phyloP scores from a whole-genome alignment of 1,140 invertebrate species.

The Drosophila tropicalis region DNA sequence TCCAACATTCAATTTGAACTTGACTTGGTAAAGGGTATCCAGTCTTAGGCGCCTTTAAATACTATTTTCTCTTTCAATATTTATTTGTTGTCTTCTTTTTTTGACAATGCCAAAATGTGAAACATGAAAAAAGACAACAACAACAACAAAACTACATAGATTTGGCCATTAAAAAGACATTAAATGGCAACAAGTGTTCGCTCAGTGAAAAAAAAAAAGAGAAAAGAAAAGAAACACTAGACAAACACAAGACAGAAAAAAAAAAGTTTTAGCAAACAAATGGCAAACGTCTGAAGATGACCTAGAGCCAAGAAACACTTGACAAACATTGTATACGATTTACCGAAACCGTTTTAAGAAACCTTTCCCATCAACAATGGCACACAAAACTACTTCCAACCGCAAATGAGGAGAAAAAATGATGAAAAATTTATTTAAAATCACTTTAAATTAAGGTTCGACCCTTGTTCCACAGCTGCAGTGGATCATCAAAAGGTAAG shows the following conservation, averaged over 20 bases:
- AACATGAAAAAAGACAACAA: slow-evolving; percentile 6
- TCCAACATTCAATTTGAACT: background rate
- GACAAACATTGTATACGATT: background rate
- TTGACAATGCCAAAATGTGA: slow-evolving; percentile 26
- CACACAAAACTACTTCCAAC: background rate
- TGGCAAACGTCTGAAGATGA: slow-evolving; percentile 46
- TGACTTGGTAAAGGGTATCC: background rate
- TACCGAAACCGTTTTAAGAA: background rate
- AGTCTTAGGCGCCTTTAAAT: background rate
- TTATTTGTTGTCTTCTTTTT: slow-evolving; percentile 6
- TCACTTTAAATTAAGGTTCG: slow-evolving; percentile 17
- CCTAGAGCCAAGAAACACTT: slow-evolving; percentile 32
- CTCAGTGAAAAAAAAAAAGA: slow-evolving; percentile 11
- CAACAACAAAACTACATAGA: slow-evolving; percentile 16
- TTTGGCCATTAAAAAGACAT: slow-evolving; percentile 62
- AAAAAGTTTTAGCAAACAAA: slow-evolving; percentile 20
- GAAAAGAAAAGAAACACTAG: slow-evolving; percentile 12
- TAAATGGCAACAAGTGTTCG: slow-evolving; percentile 51
- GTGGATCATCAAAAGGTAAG: slow-evolving; percentile 23
- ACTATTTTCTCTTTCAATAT: background rate
- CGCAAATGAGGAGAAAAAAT: slow-evolving; percentile 10
- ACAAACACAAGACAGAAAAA: slow-evolving; percentile 30
- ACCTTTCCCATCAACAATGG: slow-evolving; percentile 9
- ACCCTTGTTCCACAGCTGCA: slow-evolving; percentile 38
- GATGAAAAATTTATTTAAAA: slow-evolving; percentile 7